phyloP scores from a whole-genome alignment of 2,797 vertebrate genomes.

The Ambastaia sidthimunki region DNA sequence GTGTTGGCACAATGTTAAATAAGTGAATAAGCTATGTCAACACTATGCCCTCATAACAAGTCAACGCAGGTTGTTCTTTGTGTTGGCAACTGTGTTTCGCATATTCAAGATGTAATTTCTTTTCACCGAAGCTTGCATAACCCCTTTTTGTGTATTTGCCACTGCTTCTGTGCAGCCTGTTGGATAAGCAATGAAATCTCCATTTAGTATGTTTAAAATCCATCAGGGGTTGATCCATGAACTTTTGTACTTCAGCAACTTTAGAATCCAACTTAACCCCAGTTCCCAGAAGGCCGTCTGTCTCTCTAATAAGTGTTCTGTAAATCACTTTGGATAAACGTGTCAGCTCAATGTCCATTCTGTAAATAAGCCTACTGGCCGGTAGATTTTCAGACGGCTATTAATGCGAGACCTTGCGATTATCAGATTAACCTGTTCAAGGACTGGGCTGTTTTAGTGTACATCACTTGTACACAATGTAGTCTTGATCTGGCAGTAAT shows the following conservation, averaged over 20 bases:
- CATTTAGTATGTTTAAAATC: not conserved
- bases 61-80: not conserved
- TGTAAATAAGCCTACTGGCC: not conserved
- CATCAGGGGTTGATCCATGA: not conserved
- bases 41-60: not conserved
- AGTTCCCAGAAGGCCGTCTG: not conserved
- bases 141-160: not conserved
- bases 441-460: not conserved
- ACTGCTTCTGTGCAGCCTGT: not conserved
- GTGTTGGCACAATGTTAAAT: not conserved
- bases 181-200: no score
- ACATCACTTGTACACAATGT: not conserved
- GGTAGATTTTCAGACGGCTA: not conserved
- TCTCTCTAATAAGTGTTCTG: not conserved
- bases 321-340: not conserved
- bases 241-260: no score
- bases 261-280: not conserved
- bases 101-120: not conserved
- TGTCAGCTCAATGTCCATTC: not conserved
- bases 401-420: not conserved
- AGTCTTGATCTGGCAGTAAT: not conserved
- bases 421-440: slow-evolving; percentile 21
- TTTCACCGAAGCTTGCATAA: not conserved
- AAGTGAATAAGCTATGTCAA: not conserved
- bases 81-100: not conserved